A percentile compares a stretch with the other conserved stretches of the same genome.
phyloP scores from a whole-genome alignment of 2,113 vertebrate species.

The Antechinus stuartii region DNA sequence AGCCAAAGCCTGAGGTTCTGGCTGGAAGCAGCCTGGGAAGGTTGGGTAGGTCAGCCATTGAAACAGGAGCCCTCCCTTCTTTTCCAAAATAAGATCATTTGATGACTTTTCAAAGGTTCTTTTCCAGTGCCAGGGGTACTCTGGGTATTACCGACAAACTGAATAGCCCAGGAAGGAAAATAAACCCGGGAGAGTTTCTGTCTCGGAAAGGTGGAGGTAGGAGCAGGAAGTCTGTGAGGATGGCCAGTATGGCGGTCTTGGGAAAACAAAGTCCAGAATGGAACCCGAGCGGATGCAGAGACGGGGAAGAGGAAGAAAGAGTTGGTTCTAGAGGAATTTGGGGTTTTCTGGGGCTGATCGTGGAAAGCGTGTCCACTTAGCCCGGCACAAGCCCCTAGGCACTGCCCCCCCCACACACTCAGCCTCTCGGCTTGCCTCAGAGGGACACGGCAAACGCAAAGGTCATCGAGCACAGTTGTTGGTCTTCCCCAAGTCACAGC shows the following conservation, averaged over 20 bases:
- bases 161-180: background rate
- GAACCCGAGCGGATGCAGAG: background rate
- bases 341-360: background rate
- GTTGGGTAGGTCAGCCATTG: background rate
- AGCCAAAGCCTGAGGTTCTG: background rate
- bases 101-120: background rate
- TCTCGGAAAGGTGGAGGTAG: background rate
- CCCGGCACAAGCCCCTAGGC: background rate
- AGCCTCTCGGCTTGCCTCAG: background rate
- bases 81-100: background rate
- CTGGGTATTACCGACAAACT: background rate
- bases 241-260: background rate
- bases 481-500: background rate
- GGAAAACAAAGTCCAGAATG: background rate
- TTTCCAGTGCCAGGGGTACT: background rate
- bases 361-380: background rate
- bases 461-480: background rate
- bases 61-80: background rate
- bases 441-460: background rate
- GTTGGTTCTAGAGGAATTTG: fast-evolving
- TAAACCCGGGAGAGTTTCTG: background rate
- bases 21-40: background rate
- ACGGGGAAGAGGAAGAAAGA: background rate
- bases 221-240: background rate
- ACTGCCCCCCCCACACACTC: too few species aligned